phyloP scores from a whole-genome alignment of 2,888 invertebrate species.

The Athetis lepigone region DNA sequence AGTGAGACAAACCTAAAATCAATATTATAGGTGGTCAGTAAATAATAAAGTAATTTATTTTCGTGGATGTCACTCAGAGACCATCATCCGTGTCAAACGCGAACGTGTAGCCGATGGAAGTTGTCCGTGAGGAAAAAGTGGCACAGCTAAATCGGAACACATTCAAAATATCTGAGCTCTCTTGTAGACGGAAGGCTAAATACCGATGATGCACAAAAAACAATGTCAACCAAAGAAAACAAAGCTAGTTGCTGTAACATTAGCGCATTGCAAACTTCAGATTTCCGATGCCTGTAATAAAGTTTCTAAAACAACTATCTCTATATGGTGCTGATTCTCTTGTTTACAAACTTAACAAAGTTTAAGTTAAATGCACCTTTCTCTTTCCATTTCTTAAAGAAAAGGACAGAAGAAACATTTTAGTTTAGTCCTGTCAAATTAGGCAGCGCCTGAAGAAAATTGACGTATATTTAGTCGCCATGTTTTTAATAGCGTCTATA shows the following conservation, averaged over 20 bases:
- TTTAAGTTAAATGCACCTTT: too few relatives aligned
- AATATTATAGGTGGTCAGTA: conserved; percentile 10
- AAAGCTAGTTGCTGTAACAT: background rate
- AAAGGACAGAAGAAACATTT: too few relatives aligned
- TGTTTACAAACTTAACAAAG: too few relatives aligned
- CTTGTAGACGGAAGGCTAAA: conserved; percentile 9
- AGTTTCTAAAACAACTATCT: too few relatives aligned
- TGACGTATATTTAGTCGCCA: too few relatives aligned
- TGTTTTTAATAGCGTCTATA: too few relatives aligned
- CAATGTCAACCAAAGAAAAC: conserved; percentile 1
- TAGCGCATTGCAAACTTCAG: background rate
- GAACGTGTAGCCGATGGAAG: conserved; percentile 27
- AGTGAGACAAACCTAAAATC: conserved; percentile 1
- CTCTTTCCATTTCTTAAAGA: too few relatives aligned
- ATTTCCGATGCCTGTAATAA: background rate
- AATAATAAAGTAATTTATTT: conserved; percentile 30
- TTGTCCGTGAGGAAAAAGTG: conserved; percentile 46
- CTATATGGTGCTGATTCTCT: too few relatives aligned
- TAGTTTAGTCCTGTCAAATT: too few relatives aligned
- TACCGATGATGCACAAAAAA: conserved; percentile 15
- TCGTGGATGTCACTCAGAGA: conserved; percentile 29
- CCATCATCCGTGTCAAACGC: conserved; percentile 25
- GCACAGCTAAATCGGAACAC: conserved; percentile 58
- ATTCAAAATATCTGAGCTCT: conserved; percentile 38
- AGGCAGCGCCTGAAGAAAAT: too few relatives aligned